Conservation (phyloP, 1,140 invertebrate species). For the Portunus trituberculatus region DNA sequence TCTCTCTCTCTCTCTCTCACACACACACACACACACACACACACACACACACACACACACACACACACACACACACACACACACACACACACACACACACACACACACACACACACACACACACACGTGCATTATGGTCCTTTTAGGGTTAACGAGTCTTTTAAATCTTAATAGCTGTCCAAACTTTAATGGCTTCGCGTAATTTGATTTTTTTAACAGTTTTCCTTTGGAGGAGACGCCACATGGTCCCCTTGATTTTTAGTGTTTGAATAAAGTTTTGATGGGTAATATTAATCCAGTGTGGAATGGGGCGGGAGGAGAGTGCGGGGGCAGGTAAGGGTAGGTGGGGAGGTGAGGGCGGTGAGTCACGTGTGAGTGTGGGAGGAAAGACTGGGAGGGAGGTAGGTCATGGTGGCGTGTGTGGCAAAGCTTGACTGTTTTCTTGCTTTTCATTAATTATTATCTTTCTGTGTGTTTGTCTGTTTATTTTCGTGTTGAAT, state of each 20-base stretch:
- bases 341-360: too few relatives aligned
- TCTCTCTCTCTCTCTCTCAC: neutral
- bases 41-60: conserved; percentile 8
- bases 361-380: too few relatives aligned
- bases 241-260: neutral
- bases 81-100: neutral
- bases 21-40: conserved; percentile 11
- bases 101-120: conserved; percentile 11
- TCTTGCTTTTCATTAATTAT: too few relatives aligned
- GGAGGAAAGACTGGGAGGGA: too few relatives aligned
- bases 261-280: neutral
- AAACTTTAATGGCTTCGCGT: neutral
- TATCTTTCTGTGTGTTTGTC: too few relatives aligned
- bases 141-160: neutral
- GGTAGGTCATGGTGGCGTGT: too few relatives aligned
- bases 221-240: neutral
- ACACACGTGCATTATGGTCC: neutral
- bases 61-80: neutral
- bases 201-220: neutral
- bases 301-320: neutral
- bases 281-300: neutral
- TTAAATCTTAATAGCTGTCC: conserved; percentile 13
- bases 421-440: too few relatives aligned
- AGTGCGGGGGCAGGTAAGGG: too few relatives aligned
- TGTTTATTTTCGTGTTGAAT: too few relatives aligned